Base-by-base conservation (phyloP, 2,113 vertebrate species). In the Paracanthobrama guichenoti region DNA sequence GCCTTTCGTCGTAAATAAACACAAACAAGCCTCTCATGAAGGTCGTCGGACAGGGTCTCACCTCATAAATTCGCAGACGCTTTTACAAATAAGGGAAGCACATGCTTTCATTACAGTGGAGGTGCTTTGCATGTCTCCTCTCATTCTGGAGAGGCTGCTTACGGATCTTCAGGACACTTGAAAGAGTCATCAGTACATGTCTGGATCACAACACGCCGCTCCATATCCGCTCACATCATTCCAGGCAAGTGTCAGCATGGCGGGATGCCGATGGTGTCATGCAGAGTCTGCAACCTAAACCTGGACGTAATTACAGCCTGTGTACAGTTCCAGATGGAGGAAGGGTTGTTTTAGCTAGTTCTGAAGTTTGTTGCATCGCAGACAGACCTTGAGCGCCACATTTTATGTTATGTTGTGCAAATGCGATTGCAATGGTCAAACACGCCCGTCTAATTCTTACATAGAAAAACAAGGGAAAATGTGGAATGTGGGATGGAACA, bases 21-120 rank as follows among this genome's bases (percentile, higher is more conserved):
- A 35, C 64, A 67, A 67, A 35, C 64, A 7, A 67, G 28, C 6
- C 64, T 73, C 71, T 46, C 44, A n/a, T 7, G n/a, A 73, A 67
- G n/a, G 71, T 28, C 13, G n/a, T 2, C 44, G 7, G 71, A 18
- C n/a, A 3, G 42, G n/a, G n/a, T 26, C 44, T 6, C 71, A 48
- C 71, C 20, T 77, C 75, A 59, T 77, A 59, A 59, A 77, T 77
- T 77, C 11, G 26, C 20, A 59, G n/a, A 59, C 73, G 6, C 24
- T 48, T 75, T 31, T 31, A 31, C 73, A 76, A 53, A 55, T 76
- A 55, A 26, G 9, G 18, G 26, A 10, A 53, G 44, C 3, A 16
- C 48, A 31, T 1, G 26, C 46, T 55, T 50, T 53, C 24, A 53
- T 28, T 3, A 26, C 11, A 13, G 31, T 3, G 31, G 14, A 35